phyloP scores from a whole-genome alignment of 1,140 invertebrate species.

The Ostrea denselamellosa region DNA sequence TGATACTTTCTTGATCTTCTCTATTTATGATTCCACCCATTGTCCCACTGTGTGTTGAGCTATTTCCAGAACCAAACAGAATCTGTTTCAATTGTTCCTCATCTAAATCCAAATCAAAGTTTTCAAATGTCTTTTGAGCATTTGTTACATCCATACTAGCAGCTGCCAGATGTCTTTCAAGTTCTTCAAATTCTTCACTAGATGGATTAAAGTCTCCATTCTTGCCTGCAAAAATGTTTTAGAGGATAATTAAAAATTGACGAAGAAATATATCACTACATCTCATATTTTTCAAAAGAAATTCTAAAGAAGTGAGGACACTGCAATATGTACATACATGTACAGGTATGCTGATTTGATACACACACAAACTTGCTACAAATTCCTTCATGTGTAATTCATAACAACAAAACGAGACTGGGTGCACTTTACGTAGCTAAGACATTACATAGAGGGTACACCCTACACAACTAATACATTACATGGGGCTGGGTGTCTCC shows the following conservation, averaged over 20 bases:
- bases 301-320: too few species aligned
- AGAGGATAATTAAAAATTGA: background rate
- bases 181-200: conserved; percentile 64
- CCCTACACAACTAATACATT: too few species aligned
- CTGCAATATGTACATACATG: too few species aligned
- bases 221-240: conserved; percentile 62
- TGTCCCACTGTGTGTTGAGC: background rate
- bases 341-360: too few species aligned
- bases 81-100: conserved; percentile 55
- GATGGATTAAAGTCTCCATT: conserved; percentile 65
- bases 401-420: too few species aligned
- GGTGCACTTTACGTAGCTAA: too few species aligned
- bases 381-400: too few species aligned
- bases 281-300: too few species aligned
- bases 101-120: conserved; percentile 62
- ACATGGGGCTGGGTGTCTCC: too few species aligned
- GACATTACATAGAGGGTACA: too few species aligned
- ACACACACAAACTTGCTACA: too few species aligned
- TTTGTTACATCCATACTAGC: conserved; percentile 64
- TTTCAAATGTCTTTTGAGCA: conserved; percentile 67
- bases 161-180: conserved; percentile 67
- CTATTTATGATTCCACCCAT: conserved; percentile 46
- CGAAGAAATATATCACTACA: too few species aligned
- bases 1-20: conserved; percentile 57
- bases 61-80: conserved; percentile 24